phyloP scores from a whole-genome alignment of 1,140 invertebrate genomes.

The Drosophila seguyi region DNA sequence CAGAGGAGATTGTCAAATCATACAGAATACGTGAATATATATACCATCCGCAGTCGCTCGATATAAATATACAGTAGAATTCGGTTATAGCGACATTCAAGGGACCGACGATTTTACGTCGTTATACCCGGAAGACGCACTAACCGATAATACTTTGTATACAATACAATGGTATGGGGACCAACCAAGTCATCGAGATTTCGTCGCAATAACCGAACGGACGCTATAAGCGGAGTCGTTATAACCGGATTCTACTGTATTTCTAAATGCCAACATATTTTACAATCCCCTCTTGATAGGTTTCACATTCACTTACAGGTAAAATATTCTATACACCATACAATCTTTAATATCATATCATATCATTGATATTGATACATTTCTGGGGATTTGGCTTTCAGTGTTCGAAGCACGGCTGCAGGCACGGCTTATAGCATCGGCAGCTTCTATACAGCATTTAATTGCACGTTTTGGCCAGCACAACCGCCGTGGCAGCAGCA shows the following conservation, averaged over 20 bases:
- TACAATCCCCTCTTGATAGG: background rate
- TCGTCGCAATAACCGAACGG: no score
- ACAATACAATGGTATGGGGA: no score
- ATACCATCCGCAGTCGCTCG: background rate
- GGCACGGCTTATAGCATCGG: constrained; percentile 55
- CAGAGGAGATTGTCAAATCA: background rate
- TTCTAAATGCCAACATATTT: background rate
- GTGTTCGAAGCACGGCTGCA: constrained; percentile 20
- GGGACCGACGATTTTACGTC: no score
- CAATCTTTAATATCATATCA: background rate
- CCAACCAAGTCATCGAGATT: no score
- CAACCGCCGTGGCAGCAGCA: constrained; percentile 47
- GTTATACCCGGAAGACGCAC: no score
- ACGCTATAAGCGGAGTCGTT: no score
- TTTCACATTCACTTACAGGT: background rate
- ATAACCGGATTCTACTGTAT: no score
- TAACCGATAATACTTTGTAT: no score
- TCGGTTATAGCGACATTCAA: no score
- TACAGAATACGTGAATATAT: background rate
- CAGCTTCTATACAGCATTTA: constrained; percentile 63
- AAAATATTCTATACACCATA: background rate
- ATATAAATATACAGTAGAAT: no score
- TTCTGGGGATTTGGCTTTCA: constrained; percentile 7
- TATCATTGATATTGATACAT: constrained; percentile 1
- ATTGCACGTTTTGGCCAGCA: constrained; percentile 76